Percentiles rank a stretch among this genome's conserved stretches.
phyloP scores from a whole-genome alignment of 2,888 invertebrate genomes.

The Tubiluchus corallicola region DNA sequence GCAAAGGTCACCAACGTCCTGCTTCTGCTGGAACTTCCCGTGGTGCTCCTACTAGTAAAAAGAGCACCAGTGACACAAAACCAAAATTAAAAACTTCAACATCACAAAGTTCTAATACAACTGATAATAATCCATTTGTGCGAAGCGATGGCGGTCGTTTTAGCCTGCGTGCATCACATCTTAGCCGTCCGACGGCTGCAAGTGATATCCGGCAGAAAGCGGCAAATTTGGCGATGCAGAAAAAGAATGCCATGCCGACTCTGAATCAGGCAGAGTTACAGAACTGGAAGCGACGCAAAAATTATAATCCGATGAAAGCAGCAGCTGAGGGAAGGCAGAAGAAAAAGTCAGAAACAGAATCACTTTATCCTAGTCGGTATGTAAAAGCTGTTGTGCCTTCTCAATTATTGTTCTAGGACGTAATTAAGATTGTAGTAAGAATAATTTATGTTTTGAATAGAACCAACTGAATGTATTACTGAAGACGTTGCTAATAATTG shows the following conservation, averaged over 20 bases:
- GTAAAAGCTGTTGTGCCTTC: too few relatives aligned
- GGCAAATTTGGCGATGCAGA: conserved; percentile 9
- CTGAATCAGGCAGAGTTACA: conserved; percentile 72
- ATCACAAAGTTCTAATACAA: conserved; percentile 9
- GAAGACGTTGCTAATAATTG: too few relatives aligned
- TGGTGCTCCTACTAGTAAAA: conserved; percentile 14
- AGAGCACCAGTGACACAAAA: conserved; percentile 6
- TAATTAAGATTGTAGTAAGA: too few relatives aligned
- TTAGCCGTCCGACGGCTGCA: conserved; percentile 23
- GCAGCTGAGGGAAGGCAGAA: conserved; percentile 56
- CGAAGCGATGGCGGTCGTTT: conserved; percentile 43
- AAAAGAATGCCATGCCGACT: too few relatives aligned
- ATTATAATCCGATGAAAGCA: conserved; percentile 84
- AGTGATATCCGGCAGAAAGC: conserved; percentile 5
- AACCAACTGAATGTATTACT: too few relatives aligned
- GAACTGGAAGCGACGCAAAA: conserved; percentile 87
- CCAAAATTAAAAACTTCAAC: background rate
- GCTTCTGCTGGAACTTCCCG: conserved; percentile 15
- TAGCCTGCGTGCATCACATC: conserved; percentile 35
- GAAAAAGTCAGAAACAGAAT: too few relatives aligned
- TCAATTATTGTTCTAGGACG: too few relatives aligned
- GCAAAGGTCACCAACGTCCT: conserved; percentile 13
- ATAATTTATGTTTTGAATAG: too few relatives aligned
- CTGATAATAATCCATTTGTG: conserved; percentile 29
- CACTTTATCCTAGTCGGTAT: too few relatives aligned